Evolutionary conservation across 2,888 invertebrate genomes (phyloP).

Genomic region (Ichneumoninae sp.): DNA sequence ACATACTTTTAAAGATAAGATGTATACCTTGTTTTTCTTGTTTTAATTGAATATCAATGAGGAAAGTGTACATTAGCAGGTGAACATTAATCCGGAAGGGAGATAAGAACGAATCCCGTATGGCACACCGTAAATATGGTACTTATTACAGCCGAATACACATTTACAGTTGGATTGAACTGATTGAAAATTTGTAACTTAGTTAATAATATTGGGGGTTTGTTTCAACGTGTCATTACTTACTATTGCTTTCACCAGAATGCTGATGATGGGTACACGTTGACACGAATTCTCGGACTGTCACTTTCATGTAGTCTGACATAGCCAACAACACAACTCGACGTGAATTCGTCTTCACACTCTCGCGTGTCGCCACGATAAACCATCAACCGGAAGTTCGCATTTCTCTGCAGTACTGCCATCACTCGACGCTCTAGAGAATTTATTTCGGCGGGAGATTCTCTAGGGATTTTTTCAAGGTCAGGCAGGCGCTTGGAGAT

Average conservation of each 20-base stretch:
- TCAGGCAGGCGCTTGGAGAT: not conserved
- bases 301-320: constrained; percentile 53
- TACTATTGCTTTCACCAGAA: constrained; percentile 24
- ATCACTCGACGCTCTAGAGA: not conserved
- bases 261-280: constrained; percentile 44
- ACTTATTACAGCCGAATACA: not conserved
- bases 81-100: not conserved
- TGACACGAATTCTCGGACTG: constrained; percentile 54
- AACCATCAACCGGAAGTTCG: not conserved
- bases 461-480: constrained; percentile 8
- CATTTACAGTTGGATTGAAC: not conserved
- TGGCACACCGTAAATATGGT: not conserved
- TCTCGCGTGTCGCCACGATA: constrained; percentile 1
- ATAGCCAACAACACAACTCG: constrained; percentile 33
- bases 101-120: constrained; percentile 15
- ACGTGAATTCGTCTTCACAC: constrained; percentile 33
- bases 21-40: not conserved
- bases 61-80: not conserved
- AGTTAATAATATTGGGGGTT: not conserved
- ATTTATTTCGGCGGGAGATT: not conserved
- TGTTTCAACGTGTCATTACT: constrained; percentile 12
- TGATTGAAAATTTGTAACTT: not conserved
- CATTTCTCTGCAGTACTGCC: constrained; percentile 29
- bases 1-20: not conserved
- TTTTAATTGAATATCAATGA: not conserved